These are phyloP conservation scores for Amblyteles armatorius DNA, from an alignment of 2,888 invertebrate species.

Conservation along the genomic window DNA sequence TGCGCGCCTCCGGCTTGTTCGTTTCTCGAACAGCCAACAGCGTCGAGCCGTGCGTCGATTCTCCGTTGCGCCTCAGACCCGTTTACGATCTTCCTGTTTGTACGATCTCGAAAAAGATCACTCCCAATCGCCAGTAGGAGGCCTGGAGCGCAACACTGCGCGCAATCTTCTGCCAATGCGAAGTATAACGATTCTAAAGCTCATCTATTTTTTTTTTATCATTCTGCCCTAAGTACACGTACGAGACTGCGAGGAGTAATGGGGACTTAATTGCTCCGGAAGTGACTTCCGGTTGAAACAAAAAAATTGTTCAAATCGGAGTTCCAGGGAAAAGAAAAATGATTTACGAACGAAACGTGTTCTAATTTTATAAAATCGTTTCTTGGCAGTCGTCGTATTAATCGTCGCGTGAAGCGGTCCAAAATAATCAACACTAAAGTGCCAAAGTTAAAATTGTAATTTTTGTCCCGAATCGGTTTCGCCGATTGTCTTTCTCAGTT, in stretches of 20 bases:
- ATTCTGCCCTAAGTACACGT: slow-evolving; percentile 1
- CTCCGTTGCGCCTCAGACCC: slow-evolving; percentile 41
- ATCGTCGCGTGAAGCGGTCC: too few relatives aligned
- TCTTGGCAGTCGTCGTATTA: too few relatives aligned
- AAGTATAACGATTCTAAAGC: slow-evolving; percentile 19
- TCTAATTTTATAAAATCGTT: neutral
- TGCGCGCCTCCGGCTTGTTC: slow-evolving; percentile 25
- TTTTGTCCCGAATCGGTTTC: neutral
- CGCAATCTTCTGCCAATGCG: slow-evolving; percentile 37
- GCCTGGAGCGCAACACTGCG: neutral
- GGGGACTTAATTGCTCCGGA: slow-evolving; percentile 15
- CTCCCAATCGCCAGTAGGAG: slow-evolving; percentile 8
- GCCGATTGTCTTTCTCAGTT: neutral
- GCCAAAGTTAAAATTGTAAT: neutral
- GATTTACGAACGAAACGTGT: neutral
- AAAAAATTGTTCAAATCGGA: too few relatives aligned
- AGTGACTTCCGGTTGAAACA: neutral
- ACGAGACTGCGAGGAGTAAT: neutral
- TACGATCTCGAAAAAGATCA: slow-evolving; percentile 61
- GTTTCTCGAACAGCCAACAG: slow-evolving; percentile 30
- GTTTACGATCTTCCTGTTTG: slow-evolving; percentile 71
- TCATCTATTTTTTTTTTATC: slow-evolving; percentile 17
- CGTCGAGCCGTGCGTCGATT: slow-evolving; percentile 4
- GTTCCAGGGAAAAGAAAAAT: neutral
- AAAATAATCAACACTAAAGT: too few relatives aligned